Conservation (phyloP, 2,888 invertebrate genomes). For the Herminia tarsipennalis region DNA sequence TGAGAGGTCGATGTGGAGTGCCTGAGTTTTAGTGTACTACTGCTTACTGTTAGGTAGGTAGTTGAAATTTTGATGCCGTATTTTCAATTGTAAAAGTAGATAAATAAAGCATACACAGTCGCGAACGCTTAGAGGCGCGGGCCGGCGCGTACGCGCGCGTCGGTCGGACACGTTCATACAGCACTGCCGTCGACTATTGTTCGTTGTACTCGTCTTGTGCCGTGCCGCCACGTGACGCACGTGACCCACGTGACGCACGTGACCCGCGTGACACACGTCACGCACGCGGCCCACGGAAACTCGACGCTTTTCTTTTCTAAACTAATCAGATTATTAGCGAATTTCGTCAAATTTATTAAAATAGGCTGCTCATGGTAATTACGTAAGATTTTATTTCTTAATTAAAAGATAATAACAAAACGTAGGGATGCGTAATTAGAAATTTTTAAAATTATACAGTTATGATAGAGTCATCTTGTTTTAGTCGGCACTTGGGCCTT, state of each 20-base stretch:
- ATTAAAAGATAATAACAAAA: constrained; percentile 85
- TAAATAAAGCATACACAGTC: constrained; percentile 78
- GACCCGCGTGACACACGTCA: constrained; percentile 5
- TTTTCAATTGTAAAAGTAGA: constrained; percentile 82
- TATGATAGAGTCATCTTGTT: constrained; percentile 80
- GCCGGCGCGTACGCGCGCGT: constrained; percentile 32
- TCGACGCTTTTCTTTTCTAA: constrained; percentile 80
- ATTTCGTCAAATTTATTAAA: constrained; percentile 83
- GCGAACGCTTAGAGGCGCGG: constrained; percentile 69
- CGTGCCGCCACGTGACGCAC: constrained; percentile 23
- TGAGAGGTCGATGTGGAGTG: constrained; percentile 83
- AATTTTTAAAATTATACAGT: constrained; percentile 86
- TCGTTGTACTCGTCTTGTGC: constrained; percentile 33
- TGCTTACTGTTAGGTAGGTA: constrained; percentile 86
- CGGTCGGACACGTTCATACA: constrained; percentile 41
- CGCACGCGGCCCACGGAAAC: constrained; percentile 38
- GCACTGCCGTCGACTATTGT: constrained; percentile 54
- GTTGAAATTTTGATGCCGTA: constrained; percentile 84
- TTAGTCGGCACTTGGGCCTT: constrained; percentile 66
- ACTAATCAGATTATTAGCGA: constrained; percentile 80
- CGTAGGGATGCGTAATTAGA: constrained; percentile 85
- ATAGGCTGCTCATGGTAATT: constrained; percentile 85
- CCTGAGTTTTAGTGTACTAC: constrained; percentile 83
- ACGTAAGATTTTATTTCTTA: constrained; percentile 85
- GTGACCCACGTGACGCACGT: neutral